These are phyloP conservation scores for Percopsis omiscomaycus DNA, from an alignment of 2,797 vertebrate species.

Conservation along the genomic window DNA sequence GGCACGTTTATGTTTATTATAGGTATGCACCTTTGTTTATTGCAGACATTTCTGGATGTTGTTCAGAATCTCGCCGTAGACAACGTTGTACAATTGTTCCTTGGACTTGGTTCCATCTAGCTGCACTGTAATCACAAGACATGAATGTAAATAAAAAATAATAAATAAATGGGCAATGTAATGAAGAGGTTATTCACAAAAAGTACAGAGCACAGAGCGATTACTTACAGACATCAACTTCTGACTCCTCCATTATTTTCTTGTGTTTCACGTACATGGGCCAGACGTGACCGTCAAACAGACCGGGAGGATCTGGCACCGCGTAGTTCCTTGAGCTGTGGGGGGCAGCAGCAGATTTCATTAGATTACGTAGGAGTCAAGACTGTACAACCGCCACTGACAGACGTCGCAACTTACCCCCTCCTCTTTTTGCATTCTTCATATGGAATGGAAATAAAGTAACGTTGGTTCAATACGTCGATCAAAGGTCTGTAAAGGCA, in stretches of 20 bases:
- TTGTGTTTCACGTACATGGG: conserved; percentile 92
- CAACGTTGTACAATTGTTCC: conserved; percentile 84
- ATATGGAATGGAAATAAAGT: conserved; percentile 92
- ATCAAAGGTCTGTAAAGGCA: conserved; percentile 82
- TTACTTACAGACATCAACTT: conserved; percentile 81
- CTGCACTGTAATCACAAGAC: conserved; percentile 75
- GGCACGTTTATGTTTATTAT: background rate
- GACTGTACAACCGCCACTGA: background rate
- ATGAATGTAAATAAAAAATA: background rate
- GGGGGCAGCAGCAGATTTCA: too few species aligned
- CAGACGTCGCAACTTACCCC: conserved; percentile 72
- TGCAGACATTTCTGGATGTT: conserved; percentile 74
- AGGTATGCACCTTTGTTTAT: conserved; percentile 68
- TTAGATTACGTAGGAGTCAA: too few species aligned
- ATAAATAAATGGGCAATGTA: background rate
- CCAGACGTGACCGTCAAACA: conserved; percentile 92
- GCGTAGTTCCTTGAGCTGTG: conserved; percentile 87
- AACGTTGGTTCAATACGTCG: conserved; percentile 85
- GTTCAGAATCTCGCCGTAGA: conserved; percentile 85
- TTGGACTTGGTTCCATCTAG: conserved; percentile 87
- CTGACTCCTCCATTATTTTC: conserved; percentile 83
- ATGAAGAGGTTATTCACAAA: too few species aligned
- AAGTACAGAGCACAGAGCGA: background rate
- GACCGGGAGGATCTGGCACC: conserved; percentile 88
- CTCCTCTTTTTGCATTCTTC: conserved; percentile 94